These are phyloP conservation scores for Ips nitidus DNA, from an alignment of 1,140 invertebrate species.

Conservation along the genomic window DNA sequence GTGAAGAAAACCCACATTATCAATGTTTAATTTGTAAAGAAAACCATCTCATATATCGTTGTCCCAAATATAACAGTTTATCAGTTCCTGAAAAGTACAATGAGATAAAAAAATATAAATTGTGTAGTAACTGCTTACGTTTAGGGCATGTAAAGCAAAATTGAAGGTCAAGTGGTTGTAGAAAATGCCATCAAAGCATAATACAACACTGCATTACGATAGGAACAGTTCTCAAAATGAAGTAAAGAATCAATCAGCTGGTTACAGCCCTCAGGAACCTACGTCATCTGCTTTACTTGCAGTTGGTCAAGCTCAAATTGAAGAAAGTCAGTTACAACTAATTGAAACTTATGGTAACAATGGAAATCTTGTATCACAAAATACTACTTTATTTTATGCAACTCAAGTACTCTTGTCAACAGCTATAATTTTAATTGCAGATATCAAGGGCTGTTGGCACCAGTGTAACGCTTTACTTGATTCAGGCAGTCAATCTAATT, in stretches of 20 bases:
- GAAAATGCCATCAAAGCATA: conserved; percentile 7
- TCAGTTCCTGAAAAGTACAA: background rate
- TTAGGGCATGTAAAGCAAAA: background rate
- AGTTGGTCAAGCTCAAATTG: conserved; percentile 5
- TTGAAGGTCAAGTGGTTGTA: background rate
- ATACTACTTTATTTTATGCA: too few species aligned
- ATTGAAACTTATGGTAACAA: conserved; percentile 23
- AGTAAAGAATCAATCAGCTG: background rate
- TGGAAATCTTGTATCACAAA: too few species aligned
- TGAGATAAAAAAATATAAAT: background rate
- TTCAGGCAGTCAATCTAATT: too few species aligned
- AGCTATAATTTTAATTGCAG: too few species aligned
- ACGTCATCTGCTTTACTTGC: background rate
- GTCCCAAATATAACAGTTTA: background rate
- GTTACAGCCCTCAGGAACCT: background rate
- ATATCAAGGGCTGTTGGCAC: too few species aligned
- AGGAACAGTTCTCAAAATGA: background rate
- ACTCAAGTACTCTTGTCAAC: too few species aligned
- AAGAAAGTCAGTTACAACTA: conserved; percentile 7
- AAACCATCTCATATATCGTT: background rate
- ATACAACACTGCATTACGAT: background rate
- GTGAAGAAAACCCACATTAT: background rate
- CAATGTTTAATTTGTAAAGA: background rate
- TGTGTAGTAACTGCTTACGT: background rate
- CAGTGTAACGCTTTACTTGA: too few species aligned